phyloP scores from a whole-genome alignment of 2,113 vertebrate species.

The Cyanoderma ruficeps region DNA sequence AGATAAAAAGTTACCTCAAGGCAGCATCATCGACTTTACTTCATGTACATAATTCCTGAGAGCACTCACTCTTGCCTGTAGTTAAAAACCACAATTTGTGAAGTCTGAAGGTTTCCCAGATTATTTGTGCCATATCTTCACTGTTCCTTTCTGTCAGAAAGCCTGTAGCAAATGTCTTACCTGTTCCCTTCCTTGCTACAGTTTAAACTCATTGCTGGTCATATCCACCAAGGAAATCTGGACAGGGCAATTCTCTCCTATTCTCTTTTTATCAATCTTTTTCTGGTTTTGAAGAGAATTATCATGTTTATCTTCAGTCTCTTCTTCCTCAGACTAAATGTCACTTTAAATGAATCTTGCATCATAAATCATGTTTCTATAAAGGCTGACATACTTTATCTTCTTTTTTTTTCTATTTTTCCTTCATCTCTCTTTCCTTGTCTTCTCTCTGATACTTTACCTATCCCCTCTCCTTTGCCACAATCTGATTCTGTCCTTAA shows the following conservation, averaged over 20 bases:
- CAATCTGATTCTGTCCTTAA: not conserved
- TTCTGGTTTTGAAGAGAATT: not conserved
- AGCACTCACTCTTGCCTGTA: not conserved
- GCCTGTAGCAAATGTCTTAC: not conserved
- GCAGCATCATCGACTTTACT: rapidly evolving
- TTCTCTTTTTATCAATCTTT: not conserved
- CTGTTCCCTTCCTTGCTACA: not conserved
- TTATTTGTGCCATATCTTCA: not conserved
- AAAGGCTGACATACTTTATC: not conserved
- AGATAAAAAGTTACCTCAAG: not conserved
- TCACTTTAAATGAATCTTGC: not conserved
- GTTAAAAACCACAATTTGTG: not conserved
- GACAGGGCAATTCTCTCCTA: not conserved
- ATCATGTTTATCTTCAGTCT: not conserved
- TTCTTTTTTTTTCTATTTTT: not conserved
- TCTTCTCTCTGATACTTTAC: not conserved
- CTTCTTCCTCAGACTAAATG: not conserved
- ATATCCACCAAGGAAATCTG: not conserved
- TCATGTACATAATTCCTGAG: not conserved
- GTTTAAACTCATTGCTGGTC: not conserved
- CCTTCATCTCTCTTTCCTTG: not conserved
- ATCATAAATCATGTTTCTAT: not conserved
- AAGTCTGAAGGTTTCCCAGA: not conserved
- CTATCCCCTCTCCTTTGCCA: not conserved
- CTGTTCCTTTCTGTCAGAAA: not conserved